phyloP scores from a whole-genome alignment of 2,113 vertebrate species.

The Symphodus melops region DNA sequence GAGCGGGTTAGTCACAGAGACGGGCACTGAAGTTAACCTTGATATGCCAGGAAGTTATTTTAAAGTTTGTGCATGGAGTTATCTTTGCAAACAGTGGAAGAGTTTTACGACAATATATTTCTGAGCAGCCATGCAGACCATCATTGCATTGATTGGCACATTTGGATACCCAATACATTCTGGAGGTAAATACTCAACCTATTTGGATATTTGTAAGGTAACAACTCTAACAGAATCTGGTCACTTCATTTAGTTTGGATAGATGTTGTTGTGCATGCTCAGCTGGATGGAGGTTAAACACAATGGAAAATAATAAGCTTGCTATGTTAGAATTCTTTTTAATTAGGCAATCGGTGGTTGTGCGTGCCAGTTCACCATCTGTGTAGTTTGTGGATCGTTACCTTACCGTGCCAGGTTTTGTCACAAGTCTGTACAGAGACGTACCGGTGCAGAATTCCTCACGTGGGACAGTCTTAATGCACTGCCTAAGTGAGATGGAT shows the following conservation, averaged over 20 bases:
- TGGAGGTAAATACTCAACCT: not conserved
- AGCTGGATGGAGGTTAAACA: constrained; percentile 32
- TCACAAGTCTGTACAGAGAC: constrained; percentile 61
- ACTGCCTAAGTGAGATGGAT: constrained; percentile 79
- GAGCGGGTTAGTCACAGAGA: constrained; percentile 21
- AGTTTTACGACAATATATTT: constrained; percentile 14
- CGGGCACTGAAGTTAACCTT: constrained; percentile 37
- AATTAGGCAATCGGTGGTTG: constrained; percentile 69
- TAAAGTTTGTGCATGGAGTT: constrained; percentile 36
- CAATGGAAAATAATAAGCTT: constrained; percentile 59
- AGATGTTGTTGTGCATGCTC: not conserved
- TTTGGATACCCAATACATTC: not conserved
- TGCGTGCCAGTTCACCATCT: constrained; percentile 71
- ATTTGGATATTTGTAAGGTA: not conserved
- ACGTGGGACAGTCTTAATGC: constrained; percentile 71
- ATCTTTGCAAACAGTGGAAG: constrained; percentile 4
- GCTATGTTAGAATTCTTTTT: constrained; percentile 66
- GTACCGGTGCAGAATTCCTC: constrained; percentile 59
- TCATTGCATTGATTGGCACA: not conserved
- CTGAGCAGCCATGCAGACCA: constrained; percentile 2
- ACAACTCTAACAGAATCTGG: not conserved
- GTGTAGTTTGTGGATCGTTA: constrained; percentile 74
- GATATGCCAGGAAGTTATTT: constrained; percentile 36
- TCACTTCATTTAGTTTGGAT: not conserved
- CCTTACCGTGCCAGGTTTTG: constrained; percentile 64